Evolutionary conservation across 1,140 invertebrate species (phyloP), one percentile per base, ranked within the genome.

Genomic region (Diorhabda carinulata): DNA sequence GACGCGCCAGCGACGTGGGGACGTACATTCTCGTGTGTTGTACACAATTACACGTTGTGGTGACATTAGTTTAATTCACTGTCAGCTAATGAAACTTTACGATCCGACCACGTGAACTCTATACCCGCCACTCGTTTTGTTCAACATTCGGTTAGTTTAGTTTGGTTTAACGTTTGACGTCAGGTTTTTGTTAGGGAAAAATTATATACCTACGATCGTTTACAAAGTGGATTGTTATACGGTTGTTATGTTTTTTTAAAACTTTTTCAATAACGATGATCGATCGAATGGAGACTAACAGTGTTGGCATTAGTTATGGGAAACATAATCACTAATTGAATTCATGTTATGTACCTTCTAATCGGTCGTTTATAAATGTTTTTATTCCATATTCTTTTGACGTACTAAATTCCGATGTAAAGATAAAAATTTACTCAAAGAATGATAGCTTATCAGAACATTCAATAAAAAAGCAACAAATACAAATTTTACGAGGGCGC

Each of bases 41-140:
- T 71, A 77, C 77, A 77, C 77, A 77, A 78, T 78, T 67, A 78
- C 76, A 76, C 76, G 73, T 78, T 77, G 77, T 76, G 77, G 76
- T 77, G 77, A 78, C 77, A 78, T 78, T 77, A 78, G 77, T 78
- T 77, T 74, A 78, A 78, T 78, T 78, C 77, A 78, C 67, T 73
- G 76, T 64, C 72, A 72, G 44, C 77, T 78, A 78, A 78, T 78
- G 77, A 78, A 75, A 78, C 65, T 78, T 78, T 78, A 78, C 76
- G 77, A 78, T 64, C 70, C 59, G 67, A 63, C 72, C 70, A 73
- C 73, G 73, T 76, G 69, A 71, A 62, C 73, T 57, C 47, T 52
- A n/a, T 52, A 52, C 47, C 47, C 47, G 47, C 47, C 47, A 52
- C 47, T 52, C 47, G 47, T 52, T 52, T 52, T 52, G 47, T 52